Evolutionary conservation across 2,113 vertebrate species (phyloP).

Genomic region (Ageneiosus marmoratus): DNA sequence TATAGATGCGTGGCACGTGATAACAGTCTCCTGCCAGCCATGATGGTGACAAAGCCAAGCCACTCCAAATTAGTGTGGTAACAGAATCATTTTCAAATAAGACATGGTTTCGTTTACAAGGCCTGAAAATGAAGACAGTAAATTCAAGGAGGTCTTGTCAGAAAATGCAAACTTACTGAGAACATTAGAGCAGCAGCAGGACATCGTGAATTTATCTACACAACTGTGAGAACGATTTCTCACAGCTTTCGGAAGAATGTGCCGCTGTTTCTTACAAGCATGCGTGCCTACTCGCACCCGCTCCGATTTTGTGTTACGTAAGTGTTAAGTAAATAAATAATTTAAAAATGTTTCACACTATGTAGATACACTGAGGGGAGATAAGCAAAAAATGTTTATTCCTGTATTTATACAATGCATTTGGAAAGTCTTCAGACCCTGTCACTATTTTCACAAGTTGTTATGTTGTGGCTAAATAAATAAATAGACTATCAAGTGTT

Average conservation of each 20-base stretch:
- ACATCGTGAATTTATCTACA: conserved; percentile 29
- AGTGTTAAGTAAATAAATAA: neutral
- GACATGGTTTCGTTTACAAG: conserved; percentile 27
- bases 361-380: too few species aligned
- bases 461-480: too few species aligned
- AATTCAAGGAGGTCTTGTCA: conserved; percentile 36
- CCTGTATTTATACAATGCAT: too few species aligned
- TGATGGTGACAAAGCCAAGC: conserved; percentile 45
- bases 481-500: too few species aligned
- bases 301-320: neutral
- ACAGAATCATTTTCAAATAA: conserved; percentile 30
- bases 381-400: too few species aligned
- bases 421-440: too few species aligned
- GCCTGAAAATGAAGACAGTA: conserved; percentile 18
- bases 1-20: conserved; percentile 40
- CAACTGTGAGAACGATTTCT: neutral
- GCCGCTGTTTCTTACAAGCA: neutral
- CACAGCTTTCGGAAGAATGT: neutral
- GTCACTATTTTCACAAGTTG: too few species aligned
- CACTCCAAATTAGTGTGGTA: conserved; percentile 40
- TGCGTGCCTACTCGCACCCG: neutral
- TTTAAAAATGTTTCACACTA: too few species aligned
- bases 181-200: conserved; percentile 8
- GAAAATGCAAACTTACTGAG: conserved; percentile 26
- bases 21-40: conserved; percentile 37